These are phyloP conservation scores for Nannoperca australis DNA, from an alignment of 2,797 vertebrate genomes.

Conservation along the genomic window DNA sequence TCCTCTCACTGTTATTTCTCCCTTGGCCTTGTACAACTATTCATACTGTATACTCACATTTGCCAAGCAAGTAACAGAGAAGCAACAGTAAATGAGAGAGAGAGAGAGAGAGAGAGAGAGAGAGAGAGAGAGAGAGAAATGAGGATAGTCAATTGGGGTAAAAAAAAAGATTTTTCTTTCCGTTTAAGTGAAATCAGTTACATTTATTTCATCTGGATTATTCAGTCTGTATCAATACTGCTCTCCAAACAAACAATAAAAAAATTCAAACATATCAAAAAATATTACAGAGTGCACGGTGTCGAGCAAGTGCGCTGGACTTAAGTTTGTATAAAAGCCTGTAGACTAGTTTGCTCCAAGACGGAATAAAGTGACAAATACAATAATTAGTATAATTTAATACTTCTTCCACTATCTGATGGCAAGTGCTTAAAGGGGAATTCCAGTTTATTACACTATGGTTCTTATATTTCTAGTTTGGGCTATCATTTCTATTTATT, in stretches of 20 bases:
- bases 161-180: slow-evolving; percentile 39
- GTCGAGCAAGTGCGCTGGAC: neutral
- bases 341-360: neutral
- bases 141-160: slow-evolving; percentile 10
- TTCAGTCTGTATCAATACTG: neutral
- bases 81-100: slow-evolving; percentile 62
- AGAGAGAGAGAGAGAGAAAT: slow-evolving; percentile 45
- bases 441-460: neutral
- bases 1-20: slow-evolving; percentile 65
- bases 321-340: neutral
- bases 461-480: neutral
- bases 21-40: slow-evolving; percentile 77
- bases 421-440: neutral
- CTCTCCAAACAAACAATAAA: neutral
- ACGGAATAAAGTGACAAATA: slow-evolving; percentile 4
- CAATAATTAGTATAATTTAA: neutral
- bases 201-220: neutral
- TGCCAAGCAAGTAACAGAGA: slow-evolving; percentile 66
- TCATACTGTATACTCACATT: slow-evolving; percentile 76
- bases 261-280: neutral
- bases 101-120: slow-evolving; percentile 25
- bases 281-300: neutral
- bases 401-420: neutral
- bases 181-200: neutral
- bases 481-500: neutral